Conservation (phyloP, 2,888 invertebrate species). For the Strigamia maritima region DNA sequence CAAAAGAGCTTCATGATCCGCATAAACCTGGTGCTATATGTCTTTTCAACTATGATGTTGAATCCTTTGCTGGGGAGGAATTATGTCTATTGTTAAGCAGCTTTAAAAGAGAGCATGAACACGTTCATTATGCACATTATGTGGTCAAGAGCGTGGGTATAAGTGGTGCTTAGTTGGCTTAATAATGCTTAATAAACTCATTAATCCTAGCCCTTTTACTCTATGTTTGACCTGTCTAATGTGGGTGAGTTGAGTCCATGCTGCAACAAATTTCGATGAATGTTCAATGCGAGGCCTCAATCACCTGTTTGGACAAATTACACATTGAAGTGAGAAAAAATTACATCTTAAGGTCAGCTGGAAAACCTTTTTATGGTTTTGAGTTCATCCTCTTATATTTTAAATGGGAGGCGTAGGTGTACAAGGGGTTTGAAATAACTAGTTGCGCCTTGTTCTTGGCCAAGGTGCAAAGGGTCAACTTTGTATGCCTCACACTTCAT, state of each 20-base stretch:
- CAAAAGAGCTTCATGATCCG: slow-evolving; percentile 19
- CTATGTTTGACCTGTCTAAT: neutral
- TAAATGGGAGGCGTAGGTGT: slow-evolving; percentile 15
- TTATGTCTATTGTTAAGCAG: slow-evolving; percentile 21
- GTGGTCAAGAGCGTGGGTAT: slow-evolving; percentile 28
- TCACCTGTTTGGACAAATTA: slow-evolving; percentile 25
- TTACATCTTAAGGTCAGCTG: neutral
- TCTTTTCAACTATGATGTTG: slow-evolving; percentile 18
- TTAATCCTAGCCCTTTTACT: slow-evolving; percentile 25
- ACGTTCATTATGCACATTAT: slow-evolving; percentile 30
- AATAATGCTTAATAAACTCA: slow-evolving; percentile 30
- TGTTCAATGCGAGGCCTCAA: slow-evolving; percentile 18
- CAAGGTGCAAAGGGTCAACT: slow-evolving; percentile 6
- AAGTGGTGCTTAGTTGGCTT: slow-evolving; percentile 28
- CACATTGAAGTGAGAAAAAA: neutral
- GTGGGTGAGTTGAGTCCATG: slow-evolving; percentile 16
- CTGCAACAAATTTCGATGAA: neutral
- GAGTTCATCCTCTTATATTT: neutral
- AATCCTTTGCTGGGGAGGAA: neutral
- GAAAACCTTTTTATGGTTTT: slow-evolving; percentile 14
- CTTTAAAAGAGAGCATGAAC: slow-evolving; percentile 13
- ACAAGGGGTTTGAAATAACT: neutral
- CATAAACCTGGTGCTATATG: slow-evolving; percentile 24
- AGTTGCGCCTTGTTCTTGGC: neutral
- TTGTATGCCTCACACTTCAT: slow-evolving; percentile 18